Conservation (phyloP, 2,888 invertebrate genomes). For the Tetheella fluctuosa region DNA sequence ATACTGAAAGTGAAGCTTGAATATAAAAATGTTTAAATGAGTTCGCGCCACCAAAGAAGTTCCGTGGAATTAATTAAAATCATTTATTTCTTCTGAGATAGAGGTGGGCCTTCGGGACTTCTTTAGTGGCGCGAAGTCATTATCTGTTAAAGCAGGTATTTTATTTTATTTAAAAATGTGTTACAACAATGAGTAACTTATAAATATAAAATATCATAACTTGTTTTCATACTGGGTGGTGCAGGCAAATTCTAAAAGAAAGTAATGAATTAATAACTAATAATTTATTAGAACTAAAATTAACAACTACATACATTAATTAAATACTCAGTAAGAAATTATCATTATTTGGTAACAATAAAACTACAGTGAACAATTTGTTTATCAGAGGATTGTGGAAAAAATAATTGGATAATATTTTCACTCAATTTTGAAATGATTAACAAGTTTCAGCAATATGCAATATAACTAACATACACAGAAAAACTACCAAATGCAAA, state of each 20-base stretch:
- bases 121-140: too few relatives aligned
- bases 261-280: constrained; percentile 36
- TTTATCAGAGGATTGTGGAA: background rate
- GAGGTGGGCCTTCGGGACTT: too few relatives aligned
- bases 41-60: too few relatives aligned
- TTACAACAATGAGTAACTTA: too few relatives aligned
- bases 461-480: background rate
- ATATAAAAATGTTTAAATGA: too few relatives aligned
- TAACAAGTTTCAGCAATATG: background rate
- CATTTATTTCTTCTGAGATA: too few relatives aligned
- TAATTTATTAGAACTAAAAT: constrained; percentile 49
- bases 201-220: too few relatives aligned
- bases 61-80: too few relatives aligned
- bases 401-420: background rate
- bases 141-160: too few relatives aligned
- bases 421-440: background rate
- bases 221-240: too few relatives aligned
- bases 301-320: constrained; percentile 36
- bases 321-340: constrained; percentile 25
- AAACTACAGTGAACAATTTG: background rate
- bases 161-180: too few relatives aligned
- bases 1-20: too few relatives aligned
- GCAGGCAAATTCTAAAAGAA: background rate
- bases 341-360: background rate
- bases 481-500: background rate